Base-by-base conservation (phyloP, 2,113 vertebrate genomes). In the Reinhardtius hippoglossoides region DNA sequence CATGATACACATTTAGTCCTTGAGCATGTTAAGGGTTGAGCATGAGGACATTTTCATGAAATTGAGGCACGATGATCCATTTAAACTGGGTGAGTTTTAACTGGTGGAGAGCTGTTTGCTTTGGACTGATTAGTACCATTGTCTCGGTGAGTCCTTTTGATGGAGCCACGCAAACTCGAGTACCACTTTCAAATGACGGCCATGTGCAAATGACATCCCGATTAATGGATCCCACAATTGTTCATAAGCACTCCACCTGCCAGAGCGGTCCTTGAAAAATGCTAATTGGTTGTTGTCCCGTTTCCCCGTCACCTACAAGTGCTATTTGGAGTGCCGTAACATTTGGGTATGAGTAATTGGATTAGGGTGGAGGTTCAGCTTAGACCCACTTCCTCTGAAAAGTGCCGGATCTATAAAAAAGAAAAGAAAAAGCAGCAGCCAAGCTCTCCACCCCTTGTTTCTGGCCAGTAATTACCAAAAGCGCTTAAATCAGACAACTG, bases 141-240 rank as follows among this genome's bases (percentile, higher is more conserved):
- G 87, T 90, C 80, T 87, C 67, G 78, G 89, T 91, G 85, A 89
- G 82, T 75, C 71, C 50, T 78, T 70, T 59, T 86, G 85, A 77
- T 24, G 73, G 77, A 84, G 71, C 74, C 75, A 56, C 50, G 9
- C 75, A 79, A 82, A 73, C 82, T 85, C 66, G 87, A 92, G 91
- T 88, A 79, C 44, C 86, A 88, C 87, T 90, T 76, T 72, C 66
- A 21, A 46, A 71, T 76, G 74, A 79, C 61, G 58, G 70, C 87
- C 76, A 70, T 81, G 80, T 80, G 80, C 74, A 84, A 90, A 89
- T 21, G 73, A 92, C 87, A 83, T 78, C 70, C 76, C 69, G 55
- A 86, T 90, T 89, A 91, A 90, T 92, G 87, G 88, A 88, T 88
- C 83, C 88, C 84, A 86, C 82, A 64, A 87, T 76, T 91, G 85